phyloP scores from a whole-genome alignment of 53 echinoderm and acorn worm species.

The Actinopyga echinites region DNA sequence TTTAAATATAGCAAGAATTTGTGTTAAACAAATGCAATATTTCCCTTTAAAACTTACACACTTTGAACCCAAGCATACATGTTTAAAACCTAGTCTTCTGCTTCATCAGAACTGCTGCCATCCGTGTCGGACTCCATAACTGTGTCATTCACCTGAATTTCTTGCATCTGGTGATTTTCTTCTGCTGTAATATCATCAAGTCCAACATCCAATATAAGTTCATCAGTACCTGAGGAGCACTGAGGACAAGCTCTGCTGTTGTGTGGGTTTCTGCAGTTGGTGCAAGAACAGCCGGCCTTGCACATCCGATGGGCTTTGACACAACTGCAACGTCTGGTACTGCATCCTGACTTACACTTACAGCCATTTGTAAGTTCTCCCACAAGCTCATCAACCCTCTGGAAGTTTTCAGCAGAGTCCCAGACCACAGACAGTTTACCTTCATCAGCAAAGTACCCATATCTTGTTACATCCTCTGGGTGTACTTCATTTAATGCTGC shows the following conservation, averaged over 20 bases:
- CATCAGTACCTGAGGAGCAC: background rate
- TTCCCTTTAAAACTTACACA: too few relatives aligned
- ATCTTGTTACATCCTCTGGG: background rate
- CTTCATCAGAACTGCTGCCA: too few relatives aligned
- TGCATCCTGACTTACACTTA: background rate
- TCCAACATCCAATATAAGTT: background rate
- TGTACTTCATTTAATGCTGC: background rate
- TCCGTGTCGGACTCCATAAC: too few relatives aligned
- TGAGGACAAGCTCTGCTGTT: background rate
- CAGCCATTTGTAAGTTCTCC: conserved; percentile 3
- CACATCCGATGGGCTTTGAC: background rate
- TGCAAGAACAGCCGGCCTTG: background rate
- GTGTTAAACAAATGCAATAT: too few relatives aligned
- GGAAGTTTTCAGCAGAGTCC: background rate
- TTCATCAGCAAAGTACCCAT: background rate
- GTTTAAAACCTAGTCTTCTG: too few relatives aligned
- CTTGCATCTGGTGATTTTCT: background rate
- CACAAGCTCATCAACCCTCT: background rate
- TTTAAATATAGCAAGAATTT: too few relatives aligned
- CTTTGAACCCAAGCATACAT: too few relatives aligned
- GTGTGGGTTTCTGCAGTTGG: conserved; percentile 4
- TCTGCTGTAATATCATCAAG: background rate
- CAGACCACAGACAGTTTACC: background rate
- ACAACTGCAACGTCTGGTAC: background rate
- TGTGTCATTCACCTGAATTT: background rate